Base-by-base conservation (phyloP, 2,113 vertebrate genomes). In the Ibidorhyncha struthersii region DNA sequence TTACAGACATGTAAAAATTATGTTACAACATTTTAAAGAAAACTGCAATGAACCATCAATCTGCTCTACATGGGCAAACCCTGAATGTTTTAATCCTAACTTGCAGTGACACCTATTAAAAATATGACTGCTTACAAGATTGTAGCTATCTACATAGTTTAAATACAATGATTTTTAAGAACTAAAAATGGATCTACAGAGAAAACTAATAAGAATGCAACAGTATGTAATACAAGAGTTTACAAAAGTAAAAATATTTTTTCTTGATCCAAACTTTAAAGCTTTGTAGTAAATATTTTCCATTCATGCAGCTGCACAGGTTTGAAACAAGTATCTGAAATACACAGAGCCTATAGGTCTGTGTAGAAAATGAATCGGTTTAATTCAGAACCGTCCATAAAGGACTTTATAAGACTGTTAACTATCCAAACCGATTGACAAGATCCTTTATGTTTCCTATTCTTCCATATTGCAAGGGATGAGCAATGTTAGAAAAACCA, bases 1-100 rank as follows among this genome's bases (percentile, higher is more conserved):
- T 98, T 98, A 98, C 97, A 98, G 96, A 97, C 97, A 98, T 96
- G 97, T 98, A 98, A 97, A 98, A 97, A 98, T 96, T 98, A 98
- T 98, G 93, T 97, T 98, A 98, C 97, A 98, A 89, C 82, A 95
- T 97, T 96, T 96, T 83, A 96, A 98, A 96, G 78, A 95, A 98
- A 97, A 83, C 22, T 72, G 38, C 61, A 79, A 96, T 94, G 93
- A 93, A 83, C 65, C 81, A 85, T 93, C 86, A 76, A 86, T 95
- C 88, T 93, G 19, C 41, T 96, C 59, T 84, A 88, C 41, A 76
- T 79, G 92, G 89, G 47, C 59, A 96, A 92, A 94, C 30, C 41
- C 56, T 83, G 47, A 74, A 82, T 59, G 43, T 30, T 86, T 93
- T 30, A 80, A 80, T 47, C 88, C 40, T 86, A 89, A 87, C n/a